phyloP scores from a whole-genome alignment of 35 echinoderm and acorn worm species.

The Heliocidaris erythrogramma region DNA sequence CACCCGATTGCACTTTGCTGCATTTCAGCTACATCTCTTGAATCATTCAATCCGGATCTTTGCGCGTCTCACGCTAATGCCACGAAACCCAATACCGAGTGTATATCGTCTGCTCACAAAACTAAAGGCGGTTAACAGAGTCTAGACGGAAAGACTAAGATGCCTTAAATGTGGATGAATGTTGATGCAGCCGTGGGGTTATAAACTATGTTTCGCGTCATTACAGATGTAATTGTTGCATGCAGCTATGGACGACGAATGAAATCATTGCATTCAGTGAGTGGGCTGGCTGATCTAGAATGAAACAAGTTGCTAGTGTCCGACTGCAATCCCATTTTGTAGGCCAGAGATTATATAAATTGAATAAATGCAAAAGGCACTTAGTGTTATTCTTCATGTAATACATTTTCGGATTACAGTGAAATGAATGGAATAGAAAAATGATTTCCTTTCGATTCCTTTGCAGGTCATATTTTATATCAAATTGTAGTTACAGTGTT shows the following conservation, averaged over 20 bases:
- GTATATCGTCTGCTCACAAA: not conserved
- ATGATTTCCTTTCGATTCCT: too few species aligned
- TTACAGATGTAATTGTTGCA: constrained; percentile 11
- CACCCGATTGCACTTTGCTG: constrained; percentile 8
- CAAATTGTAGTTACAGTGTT: too few species aligned
- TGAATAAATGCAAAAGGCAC: not conserved
- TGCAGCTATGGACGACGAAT: not conserved
- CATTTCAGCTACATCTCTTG: not conserved
- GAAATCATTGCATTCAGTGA: not conserved
- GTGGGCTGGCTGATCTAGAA: not conserved
- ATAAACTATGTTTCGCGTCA: constrained; percentile 7
- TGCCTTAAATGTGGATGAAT: not conserved
- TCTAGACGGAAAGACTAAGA: not conserved
- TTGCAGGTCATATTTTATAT: too few species aligned
- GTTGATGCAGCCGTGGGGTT: not conserved
- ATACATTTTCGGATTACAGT: too few species aligned
- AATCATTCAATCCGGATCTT: constrained; percentile 17
- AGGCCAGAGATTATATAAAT: not conserved
- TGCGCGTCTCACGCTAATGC: not conserved
- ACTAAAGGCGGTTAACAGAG: not conserved
- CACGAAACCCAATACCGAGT: not conserved
- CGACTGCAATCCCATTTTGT: not conserved
- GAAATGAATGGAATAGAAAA: too few species aligned
- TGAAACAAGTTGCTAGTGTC: not conserved
- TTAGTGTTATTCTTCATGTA: too few species aligned